Evolutionary conservation across 37 sponge, comb jelly and placozoan genomes (phyloP).

Genomic region (Tethya wilhelma): DNA sequence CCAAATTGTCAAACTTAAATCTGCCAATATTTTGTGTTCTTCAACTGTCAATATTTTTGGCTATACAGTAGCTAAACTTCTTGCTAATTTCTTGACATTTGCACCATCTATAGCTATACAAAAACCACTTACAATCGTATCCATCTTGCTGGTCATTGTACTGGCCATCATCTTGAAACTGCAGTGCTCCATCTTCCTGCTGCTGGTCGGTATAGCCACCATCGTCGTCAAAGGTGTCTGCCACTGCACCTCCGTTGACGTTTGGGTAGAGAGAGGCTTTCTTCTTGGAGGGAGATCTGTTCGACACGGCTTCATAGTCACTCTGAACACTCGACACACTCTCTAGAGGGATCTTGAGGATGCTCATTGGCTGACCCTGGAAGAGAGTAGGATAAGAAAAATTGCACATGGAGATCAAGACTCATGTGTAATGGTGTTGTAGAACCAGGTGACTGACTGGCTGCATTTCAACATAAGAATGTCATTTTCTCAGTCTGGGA

Average conservation of each 20-base stretch:
- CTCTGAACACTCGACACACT: conserved; percentile 3
- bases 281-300: not conserved
- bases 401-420: no score
- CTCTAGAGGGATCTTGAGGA: conserved; percentile 52
- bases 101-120: no score
- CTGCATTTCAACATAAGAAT: no score
- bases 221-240: not conserved
- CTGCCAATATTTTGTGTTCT: no score
- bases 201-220: not conserved
- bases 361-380: conserved; percentile 51
- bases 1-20: no score
- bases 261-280: not conserved
- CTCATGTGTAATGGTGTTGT: no score
- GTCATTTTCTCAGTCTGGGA: no score
- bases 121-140: conserved; percentile 21
- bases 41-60: no score
- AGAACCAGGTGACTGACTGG: no score
- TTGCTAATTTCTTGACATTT: no score
- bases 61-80: no score
- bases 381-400: no score
- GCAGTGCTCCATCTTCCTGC: not conserved
- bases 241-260: conserved; percentile 1
- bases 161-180: not conserved
- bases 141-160: conserved; percentile 2
- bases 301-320: conserved; percentile 17